Evolutionary conservation across 2,888 invertebrate species (phyloP).

Genomic region (Caenorhabditis sp.): DNA sequence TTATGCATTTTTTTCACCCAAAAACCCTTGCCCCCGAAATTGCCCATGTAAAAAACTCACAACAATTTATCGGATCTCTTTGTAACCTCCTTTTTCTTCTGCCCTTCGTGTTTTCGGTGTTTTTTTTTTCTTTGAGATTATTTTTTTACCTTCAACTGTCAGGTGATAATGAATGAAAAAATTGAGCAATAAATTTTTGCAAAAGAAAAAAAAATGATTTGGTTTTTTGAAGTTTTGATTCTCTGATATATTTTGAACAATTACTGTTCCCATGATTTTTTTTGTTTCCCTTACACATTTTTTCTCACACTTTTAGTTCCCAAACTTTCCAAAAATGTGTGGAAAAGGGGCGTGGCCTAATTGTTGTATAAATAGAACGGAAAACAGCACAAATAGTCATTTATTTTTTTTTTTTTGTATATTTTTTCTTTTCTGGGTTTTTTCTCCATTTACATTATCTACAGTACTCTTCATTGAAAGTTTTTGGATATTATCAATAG

Average conservation of each 20-base stretch:
- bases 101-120: background rate
- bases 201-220: no score
- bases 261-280: no score
- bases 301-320: background rate
- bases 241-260: no score
- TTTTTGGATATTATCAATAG: no score
- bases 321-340: background rate
- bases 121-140: background rate
- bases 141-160: background rate
- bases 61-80: background rate
- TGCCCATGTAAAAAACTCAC: background rate
- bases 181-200: background rate
- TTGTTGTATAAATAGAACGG: background rate
- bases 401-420: no score
- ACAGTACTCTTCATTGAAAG: no score
- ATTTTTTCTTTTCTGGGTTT: no score
- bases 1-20: background rate
- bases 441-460: no score
- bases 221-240: no score
- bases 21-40: background rate
- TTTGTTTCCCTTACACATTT: background rate
- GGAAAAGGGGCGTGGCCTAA: no score
- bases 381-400: no score
- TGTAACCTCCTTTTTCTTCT: background rate
- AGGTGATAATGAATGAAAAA: background rate